phyloP scores from a whole-genome alignment of 2,888 invertebrate species.

The Noctua janthe region DNA sequence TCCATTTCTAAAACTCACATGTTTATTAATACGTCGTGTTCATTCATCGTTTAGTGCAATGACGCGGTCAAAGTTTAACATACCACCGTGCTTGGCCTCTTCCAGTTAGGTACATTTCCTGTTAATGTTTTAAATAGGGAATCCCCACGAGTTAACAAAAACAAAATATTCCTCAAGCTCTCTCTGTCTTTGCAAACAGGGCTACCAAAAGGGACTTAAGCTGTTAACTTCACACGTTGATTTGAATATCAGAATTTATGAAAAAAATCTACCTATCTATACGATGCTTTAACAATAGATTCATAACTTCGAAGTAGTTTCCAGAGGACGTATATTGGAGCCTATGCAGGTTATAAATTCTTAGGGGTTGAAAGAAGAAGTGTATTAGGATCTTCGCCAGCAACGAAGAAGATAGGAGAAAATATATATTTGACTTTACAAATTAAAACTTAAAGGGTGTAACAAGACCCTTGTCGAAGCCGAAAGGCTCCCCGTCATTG shows the following conservation, averaged over 20 bases:
- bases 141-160: slow-evolving; percentile 30
- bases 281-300: background rate
- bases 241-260: background rate
- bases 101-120: slow-evolving; percentile 40
- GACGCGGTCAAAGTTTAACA: background rate
- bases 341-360: background rate
- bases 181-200: slow-evolving; percentile 46
- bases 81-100: too few species aligned
- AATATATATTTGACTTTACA: background rate
- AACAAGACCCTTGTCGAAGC: too few species aligned
- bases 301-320: background rate
- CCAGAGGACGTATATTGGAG: background rate
- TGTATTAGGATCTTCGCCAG: background rate
- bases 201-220: slow-evolving; percentile 20
- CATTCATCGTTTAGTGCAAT: background rate
- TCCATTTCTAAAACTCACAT: background rate
- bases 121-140: slow-evolving; percentile 49
- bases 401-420: background rate
- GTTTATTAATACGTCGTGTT: background rate
- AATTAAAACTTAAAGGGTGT: background rate
- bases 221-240: background rate
- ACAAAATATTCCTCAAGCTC: slow-evolving; percentile 53
- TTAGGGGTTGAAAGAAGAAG: background rate
- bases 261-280: background rate
- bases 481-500: too few species aligned